A percentile compares a stretch with the other conserved stretches of the same genome.
phyloP scores from a whole-genome alignment of 2,113 vertebrate genomes.

The Myotis lucifugus region DNA sequence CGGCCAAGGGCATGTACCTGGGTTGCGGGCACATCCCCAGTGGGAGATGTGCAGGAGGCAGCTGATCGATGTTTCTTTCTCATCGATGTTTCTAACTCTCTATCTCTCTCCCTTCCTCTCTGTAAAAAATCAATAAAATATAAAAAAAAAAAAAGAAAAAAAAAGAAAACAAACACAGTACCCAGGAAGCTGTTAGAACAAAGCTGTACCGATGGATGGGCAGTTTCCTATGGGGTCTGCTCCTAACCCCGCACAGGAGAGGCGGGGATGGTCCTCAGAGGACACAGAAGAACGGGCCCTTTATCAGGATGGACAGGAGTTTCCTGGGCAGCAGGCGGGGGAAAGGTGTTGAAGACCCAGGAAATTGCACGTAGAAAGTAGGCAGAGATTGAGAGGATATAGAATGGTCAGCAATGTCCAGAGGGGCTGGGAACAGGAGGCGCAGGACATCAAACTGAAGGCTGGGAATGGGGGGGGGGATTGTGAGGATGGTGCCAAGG shows the following conservation, averaged over 20 bases:
- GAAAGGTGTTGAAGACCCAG: neutral
- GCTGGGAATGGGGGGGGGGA: accelerated
- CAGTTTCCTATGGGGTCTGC: neutral
- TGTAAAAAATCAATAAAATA: too few species aligned
- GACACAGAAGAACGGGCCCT: neutral
- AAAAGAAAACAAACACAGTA: neutral
- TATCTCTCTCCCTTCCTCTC: too few species aligned
- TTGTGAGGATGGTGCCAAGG: neutral
- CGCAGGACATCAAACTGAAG: neutral
- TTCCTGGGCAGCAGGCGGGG: neutral
- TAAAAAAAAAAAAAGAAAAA: too few species aligned
- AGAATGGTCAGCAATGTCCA: neutral
- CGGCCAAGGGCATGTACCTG: too few species aligned
- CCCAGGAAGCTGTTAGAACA: neutral
- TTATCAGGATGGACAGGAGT: neutral
- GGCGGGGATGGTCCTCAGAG: too few species aligned
- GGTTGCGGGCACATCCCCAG: too few species aligned
- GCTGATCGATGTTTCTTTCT: too few species aligned
- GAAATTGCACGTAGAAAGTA: neutral
- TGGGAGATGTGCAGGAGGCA: too few species aligned
- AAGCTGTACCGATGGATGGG: neutral
- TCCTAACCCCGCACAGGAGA: neutral
- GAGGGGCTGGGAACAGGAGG: neutral
- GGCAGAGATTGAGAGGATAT: neutral
- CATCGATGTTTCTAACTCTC: too few species aligned